phyloP scores from a whole-genome alignment of 2,113 vertebrate genomes.

The Pygoscelis antarcticus region DNA sequence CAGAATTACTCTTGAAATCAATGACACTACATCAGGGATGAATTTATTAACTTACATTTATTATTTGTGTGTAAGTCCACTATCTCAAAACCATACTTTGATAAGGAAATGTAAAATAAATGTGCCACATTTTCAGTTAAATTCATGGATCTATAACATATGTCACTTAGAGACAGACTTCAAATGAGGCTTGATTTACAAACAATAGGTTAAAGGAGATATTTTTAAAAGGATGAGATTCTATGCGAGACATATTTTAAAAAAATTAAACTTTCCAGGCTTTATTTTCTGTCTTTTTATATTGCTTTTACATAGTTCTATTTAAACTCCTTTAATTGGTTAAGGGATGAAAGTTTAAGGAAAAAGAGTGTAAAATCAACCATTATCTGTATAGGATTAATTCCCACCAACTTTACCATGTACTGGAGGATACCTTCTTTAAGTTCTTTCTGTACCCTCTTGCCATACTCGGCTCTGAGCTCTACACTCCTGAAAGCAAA shows the following conservation, averaged over 20 bases:
- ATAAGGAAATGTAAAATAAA: background rate
- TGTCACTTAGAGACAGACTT: background rate
- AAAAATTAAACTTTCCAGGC: background rate
- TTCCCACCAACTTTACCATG: background rate
- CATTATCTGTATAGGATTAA: background rate
- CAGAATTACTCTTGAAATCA: background rate
- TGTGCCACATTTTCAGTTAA: background rate
- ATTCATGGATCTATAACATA: background rate
- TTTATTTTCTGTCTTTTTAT: background rate
- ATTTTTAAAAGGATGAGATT: background rate
- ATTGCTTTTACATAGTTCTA: background rate
- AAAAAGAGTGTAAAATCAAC: background rate
- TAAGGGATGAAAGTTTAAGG: background rate
- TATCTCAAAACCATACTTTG: background rate
- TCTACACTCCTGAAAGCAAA: background rate
- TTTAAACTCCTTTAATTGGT: background rate
- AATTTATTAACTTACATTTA: slow-evolving; percentile 3
- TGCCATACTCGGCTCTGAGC: background rate
- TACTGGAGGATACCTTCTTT: background rate
- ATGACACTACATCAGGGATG: background rate
- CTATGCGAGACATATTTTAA: background rate
- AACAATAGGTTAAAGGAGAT: background rate
- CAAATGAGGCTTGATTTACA: background rate
- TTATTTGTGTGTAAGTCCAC: background rate
- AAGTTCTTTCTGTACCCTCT: background rate